Conservation (phyloP, 2,888 invertebrate species). For the Drosophila kanekoi region DNA sequence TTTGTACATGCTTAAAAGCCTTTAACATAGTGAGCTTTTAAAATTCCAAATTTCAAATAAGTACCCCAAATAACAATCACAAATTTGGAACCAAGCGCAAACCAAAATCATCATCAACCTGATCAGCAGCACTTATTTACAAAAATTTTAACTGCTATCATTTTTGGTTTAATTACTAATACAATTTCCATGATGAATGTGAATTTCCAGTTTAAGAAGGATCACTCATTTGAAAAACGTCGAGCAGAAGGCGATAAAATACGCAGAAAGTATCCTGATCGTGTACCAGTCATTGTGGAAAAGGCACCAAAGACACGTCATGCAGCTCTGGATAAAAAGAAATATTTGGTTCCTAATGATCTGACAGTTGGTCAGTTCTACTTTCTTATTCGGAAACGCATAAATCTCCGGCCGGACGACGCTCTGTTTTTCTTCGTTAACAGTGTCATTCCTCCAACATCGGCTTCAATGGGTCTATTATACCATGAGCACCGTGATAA, state of each 20-base stretch:
- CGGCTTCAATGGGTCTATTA: slow-evolving; percentile 97
- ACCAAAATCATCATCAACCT: slow-evolving; percentile 4
- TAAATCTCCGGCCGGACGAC: slow-evolving; percentile 97
- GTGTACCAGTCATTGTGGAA: slow-evolving; percentile 98
- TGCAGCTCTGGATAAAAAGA: slow-evolving; percentile 97
- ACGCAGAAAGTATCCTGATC: slow-evolving; percentile 97
- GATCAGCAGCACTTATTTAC: neutral
- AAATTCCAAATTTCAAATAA: neutral
- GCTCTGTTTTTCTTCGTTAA: slow-evolving; percentile 99
- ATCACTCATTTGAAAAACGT: slow-evolving; percentile 97
- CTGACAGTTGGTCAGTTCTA: slow-evolving; percentile 98
- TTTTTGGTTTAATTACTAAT: neutral
- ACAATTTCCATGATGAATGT: slow-evolving; percentile 86
- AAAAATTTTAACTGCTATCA: neutral
- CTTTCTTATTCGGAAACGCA: slow-evolving; percentile 97
- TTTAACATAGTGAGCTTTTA: slow-evolving; percentile 21
- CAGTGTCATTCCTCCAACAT: slow-evolving; percentile 97
- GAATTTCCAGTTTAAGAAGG: slow-evolving; percentile 99
- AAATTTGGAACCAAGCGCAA: slow-evolving; percentile 20
- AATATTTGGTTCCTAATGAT: slow-evolving; percentile 97
- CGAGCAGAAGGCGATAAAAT: slow-evolving; percentile 98
- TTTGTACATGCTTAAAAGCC: neutral
- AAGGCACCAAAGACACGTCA: slow-evolving; percentile 97
- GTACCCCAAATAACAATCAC: slow-evolving; percentile 2
- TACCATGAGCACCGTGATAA: slow-evolving; percentile 99